Base-by-base conservation (phyloP, 2,888 invertebrate species). In the Aelia acuminata region DNA sequence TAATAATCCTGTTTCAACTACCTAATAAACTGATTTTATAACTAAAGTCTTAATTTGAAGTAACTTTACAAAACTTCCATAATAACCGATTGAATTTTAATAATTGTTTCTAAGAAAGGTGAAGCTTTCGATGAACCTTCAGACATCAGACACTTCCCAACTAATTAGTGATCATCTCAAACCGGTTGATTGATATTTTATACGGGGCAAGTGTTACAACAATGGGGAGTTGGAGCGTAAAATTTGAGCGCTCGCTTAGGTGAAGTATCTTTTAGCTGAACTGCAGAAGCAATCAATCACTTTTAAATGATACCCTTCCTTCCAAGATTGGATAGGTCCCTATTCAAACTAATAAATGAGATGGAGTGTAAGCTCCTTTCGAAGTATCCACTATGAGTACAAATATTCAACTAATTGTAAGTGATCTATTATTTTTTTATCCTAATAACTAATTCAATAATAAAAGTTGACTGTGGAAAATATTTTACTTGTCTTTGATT, bases 281-380 rank as follows among this genome's bases (percentile, higher is more conserved):
- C 31, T 70, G 63, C 35, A 70, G 18, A 70, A 70, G 63, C 63
- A 70, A 70, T 70, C 63, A 70, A 70, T 70, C 63, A 70, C 31
- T 70, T 70, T 70, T 70, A 70, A 70, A 70, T 70, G 63, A 31
- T 70, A 4, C 18, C 63, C 63, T 18, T 70, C 31, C 63, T 35
- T 70, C 35, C 18, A 70, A 70, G 63, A 70, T 70, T 31, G 63
- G 63, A 70, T 70, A 18, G 63, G 18, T 20, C 7, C 35, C 63
- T 35, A 70, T 70, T 70, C 63, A 70, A 70, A 70, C 35, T 70
- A 35, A 11, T 35, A 70, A 70, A 70, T 31, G 63, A 35, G 35
- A 35, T 70, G 18, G 35, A 70, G 63, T 15, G 31, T 70, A 35
- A 70, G 63, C 63, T 70, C 63, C 13, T 70, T 70, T 70, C 20